Evolutionary conservation across 2,888 invertebrate species (phyloP).

Genomic region (Noctua comes): DNA sequence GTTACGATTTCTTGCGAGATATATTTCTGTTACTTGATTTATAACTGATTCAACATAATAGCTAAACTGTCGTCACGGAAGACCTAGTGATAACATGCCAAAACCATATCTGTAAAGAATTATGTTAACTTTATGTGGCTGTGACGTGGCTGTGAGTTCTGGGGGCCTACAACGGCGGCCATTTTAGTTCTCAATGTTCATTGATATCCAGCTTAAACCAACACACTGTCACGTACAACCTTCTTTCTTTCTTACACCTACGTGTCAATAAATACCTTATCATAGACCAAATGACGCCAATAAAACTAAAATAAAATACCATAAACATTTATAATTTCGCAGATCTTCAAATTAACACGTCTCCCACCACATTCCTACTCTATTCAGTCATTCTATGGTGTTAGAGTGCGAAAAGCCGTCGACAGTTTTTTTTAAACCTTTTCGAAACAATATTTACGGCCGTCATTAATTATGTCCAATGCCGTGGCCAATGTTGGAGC

Average conservation of each 20-base stretch:
- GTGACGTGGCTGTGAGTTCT: too few relatives aligned
- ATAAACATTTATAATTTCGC: constrained; percentile 58
- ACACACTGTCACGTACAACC: not conserved
- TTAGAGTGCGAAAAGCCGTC: constrained; percentile 70
- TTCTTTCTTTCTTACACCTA: constrained; percentile 26
- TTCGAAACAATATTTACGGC: constrained; percentile 76
- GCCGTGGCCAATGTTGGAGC: constrained; percentile 62
- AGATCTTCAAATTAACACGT: constrained; percentile 75
- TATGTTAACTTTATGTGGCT: not conserved
- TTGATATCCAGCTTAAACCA: not conserved
- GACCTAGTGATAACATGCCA: constrained; percentile 6
- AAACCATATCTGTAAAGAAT: not conserved
- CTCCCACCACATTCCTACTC: constrained; percentile 64
- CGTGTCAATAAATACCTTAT: constrained; percentile 40
- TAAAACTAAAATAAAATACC: constrained; percentile 43
- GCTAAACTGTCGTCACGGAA: constrained; percentile 34
- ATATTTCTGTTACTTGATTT: constrained; percentile 54
- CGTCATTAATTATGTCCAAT: constrained; percentile 73
- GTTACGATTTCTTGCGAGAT: constrained; percentile 41
- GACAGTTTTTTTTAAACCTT: constrained; percentile 69
- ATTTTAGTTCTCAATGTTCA: not conserved
- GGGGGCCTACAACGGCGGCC: too few relatives aligned
- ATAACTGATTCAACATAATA: constrained; percentile 43
- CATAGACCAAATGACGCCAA: constrained; percentile 32
- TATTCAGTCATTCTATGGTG: constrained; percentile 57